phyloP scores from a whole-genome alignment of 2,888 invertebrate species.

The Drosophila meridiana region DNA sequence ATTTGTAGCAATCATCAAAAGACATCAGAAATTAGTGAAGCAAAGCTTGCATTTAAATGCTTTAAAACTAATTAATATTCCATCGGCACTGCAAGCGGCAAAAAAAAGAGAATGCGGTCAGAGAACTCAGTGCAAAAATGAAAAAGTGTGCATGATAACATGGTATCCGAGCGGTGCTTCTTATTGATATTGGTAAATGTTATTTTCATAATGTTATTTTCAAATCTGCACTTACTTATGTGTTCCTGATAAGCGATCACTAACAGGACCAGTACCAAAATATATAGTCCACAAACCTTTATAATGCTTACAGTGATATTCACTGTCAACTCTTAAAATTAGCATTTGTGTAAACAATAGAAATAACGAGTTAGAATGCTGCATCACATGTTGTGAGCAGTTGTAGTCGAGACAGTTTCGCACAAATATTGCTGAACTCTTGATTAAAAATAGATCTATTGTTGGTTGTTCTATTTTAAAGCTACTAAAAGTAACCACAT shows the following conservation, averaged over 20 bases:
- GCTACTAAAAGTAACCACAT: slow-evolving; percentile 28
- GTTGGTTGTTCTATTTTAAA: slow-evolving; percentile 37
- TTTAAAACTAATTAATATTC: slow-evolving; percentile 64
- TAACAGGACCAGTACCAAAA: background rate
- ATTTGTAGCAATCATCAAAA: slow-evolving; percentile 58
- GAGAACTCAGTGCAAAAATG: background rate
- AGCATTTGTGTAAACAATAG: slow-evolving; percentile 55
- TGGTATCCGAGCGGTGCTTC: background rate
- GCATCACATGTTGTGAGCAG: slow-evolving; percentile 53
- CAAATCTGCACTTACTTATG: background rate
- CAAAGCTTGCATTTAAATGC: slow-evolving; percentile 59
- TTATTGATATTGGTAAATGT: background rate
- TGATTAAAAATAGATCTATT: slow-evolving; percentile 50
- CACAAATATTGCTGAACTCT: slow-evolving; percentile 45
- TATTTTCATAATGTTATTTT: background rate
- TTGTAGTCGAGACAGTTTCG: slow-evolving; percentile 36
- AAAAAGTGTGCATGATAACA: background rate
- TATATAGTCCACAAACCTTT: background rate
- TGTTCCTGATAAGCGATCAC: background rate
- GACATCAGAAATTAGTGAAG: slow-evolving; percentile 62
- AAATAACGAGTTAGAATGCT: slow-evolving; percentile 32
- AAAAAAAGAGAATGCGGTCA: slow-evolving; percentile 15
- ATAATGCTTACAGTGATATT: slow-evolving; percentile 10
- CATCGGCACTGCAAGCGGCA: slow-evolving; percentile 15
- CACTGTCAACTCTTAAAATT: slow-evolving; percentile 38